A percentile compares a stretch with the other conserved stretches of the same genome.
phyloP scores from a whole-genome alignment of 2,113 vertebrate species.

The Chaenocephalus aceratus region DNA sequence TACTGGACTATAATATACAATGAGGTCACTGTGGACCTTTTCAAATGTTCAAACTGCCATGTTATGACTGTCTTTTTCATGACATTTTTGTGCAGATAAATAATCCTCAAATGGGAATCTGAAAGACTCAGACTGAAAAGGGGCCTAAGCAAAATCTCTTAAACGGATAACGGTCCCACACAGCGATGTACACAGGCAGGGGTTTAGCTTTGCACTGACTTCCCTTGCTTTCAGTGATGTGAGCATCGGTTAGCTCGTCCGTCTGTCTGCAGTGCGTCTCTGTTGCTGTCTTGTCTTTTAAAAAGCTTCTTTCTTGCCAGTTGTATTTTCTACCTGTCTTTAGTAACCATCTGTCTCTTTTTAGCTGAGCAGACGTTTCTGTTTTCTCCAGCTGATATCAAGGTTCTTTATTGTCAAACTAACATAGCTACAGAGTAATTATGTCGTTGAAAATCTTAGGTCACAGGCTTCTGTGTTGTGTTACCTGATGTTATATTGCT shows the following conservation, averaged over 20 bases:
- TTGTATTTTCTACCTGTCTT: constrained; percentile 20
- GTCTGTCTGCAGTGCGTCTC: constrained; percentile 5
- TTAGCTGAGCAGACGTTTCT: background rate
- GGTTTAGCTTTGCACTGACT: constrained; percentile 67
- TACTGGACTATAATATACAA: background rate
- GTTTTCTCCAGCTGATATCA: background rate
- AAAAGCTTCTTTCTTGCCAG: background rate
- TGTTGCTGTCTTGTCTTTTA: background rate
- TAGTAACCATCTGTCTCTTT: constrained; percentile 27
- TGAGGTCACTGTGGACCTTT: constrained; percentile 1
- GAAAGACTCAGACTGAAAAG: constrained; percentile 61
- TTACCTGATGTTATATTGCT: background rate
- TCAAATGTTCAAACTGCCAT: background rate
- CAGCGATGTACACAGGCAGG: constrained; percentile 64
- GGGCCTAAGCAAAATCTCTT: constrained; percentile 72
- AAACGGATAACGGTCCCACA: constrained; percentile 68
- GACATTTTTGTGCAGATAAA: constrained; percentile 58
- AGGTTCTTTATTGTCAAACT: no score
- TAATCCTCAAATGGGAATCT: constrained; percentile 68
- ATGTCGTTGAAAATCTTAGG: no score
- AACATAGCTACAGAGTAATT: no score
- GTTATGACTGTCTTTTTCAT: constrained; percentile 35
- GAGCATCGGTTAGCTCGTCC: constrained; percentile 16
- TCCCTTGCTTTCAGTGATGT: constrained; percentile 41
- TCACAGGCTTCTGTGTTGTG: background rate